These are phyloP conservation scores for Polyodon spathula DNA, from an alignment of 2,113 vertebrate genomes.

Conservation along the genomic window DNA sequence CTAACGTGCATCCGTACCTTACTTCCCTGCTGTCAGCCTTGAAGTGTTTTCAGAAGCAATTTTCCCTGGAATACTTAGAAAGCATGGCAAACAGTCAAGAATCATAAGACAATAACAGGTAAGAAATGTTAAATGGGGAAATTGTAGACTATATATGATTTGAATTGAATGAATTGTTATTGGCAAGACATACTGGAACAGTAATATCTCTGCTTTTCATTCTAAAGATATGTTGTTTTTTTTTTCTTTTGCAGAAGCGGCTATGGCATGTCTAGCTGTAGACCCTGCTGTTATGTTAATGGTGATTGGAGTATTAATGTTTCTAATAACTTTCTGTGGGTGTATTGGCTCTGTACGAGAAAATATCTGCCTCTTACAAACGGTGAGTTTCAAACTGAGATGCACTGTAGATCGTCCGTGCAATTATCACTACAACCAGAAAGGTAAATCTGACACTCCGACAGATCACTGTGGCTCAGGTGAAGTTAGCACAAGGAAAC, in stretches of 20 bases:
- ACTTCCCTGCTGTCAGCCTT: no score
- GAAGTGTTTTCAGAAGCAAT: no score
- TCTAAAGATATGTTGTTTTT: neutral
- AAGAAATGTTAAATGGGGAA: no score
- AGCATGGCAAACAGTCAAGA: no score
- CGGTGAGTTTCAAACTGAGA: slow-evolving; percentile 44
- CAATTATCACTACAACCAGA: neutral
- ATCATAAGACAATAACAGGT: no score
- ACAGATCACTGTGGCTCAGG: no score
- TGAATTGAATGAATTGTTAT: no score
- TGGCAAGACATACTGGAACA: no score
- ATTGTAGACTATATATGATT: no score
- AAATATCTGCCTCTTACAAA: slow-evolving; percentile 83
- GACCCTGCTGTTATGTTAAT: slow-evolving; percentile 79
- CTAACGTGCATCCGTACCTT: no score
- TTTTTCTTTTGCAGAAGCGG: slow-evolving; percentile 58
- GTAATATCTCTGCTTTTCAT: neutral
- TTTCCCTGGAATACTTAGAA: no score
- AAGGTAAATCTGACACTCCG: no score
- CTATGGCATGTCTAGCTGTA: slow-evolving; percentile 66
- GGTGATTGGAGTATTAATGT: slow-evolving; percentile 75
- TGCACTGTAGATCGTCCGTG: neutral
- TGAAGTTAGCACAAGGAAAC: neutral
- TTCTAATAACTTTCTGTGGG: slow-evolving; percentile 89
- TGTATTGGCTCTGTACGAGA: slow-evolving; percentile 84